phyloP scores from a whole-genome alignment of 2,113 vertebrate genomes.

The Chaetodon trifascialis region DNA sequence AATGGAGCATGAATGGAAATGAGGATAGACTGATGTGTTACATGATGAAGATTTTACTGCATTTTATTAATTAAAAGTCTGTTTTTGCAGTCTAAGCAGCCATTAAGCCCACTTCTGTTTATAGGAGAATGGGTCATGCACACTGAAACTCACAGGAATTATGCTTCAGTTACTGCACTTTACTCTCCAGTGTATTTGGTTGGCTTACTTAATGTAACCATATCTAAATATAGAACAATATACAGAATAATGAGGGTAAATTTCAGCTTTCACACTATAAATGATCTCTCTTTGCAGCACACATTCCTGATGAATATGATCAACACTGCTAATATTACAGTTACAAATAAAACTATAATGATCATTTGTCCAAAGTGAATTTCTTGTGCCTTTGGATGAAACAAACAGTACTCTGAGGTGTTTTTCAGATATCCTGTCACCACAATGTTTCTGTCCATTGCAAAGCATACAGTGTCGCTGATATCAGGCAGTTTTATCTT shows the following conservation, averaged over 20 bases:
- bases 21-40: background rate
- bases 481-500: constrained; percentile 77
- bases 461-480: constrained; percentile 66
- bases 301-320: constrained; percentile 53
- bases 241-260: background rate
- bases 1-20: background rate
- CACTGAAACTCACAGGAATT: constrained; percentile 29
- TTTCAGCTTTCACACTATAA: constrained; percentile 54
- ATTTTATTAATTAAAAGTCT: background rate
- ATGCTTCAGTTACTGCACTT: constrained; percentile 7
- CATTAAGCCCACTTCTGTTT: constrained; percentile 17
- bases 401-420: constrained; percentile 58
- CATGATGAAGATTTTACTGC: background rate
- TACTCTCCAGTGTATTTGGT: background rate
- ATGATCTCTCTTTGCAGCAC: constrained; percentile 37
- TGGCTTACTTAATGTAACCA: constrained; percentile 8
- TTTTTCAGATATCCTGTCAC: constrained; percentile 57
- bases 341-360: constrained; percentile 64
- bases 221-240: background rate
- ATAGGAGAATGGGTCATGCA: constrained; percentile 8
- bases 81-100: constrained; percentile 14
- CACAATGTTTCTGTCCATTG: constrained; percentile 27
- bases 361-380: constrained; percentile 56
- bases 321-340: constrained; percentile 36
- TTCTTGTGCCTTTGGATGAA: constrained; percentile 25